phyloP scores from a whole-genome alignment of 2,113 vertebrate species.

The Phyllostomus discolor region DNA sequence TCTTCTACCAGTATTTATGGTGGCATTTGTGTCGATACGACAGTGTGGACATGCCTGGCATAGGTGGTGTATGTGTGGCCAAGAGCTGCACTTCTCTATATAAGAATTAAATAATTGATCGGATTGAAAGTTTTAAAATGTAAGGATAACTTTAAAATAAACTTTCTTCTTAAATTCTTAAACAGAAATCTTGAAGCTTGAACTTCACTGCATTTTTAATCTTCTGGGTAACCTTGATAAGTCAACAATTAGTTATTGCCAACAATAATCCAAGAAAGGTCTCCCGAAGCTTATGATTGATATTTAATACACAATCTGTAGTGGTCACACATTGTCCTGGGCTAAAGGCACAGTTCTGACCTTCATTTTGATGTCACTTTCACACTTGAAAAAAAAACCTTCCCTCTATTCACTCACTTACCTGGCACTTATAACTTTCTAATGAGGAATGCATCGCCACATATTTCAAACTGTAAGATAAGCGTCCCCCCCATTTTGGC shows the following conservation, averaged over 20 bases:
- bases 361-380: background rate
- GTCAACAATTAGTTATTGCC: background rate
- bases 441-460: background rate
- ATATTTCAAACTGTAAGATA: background rate
- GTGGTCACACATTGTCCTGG: too few species aligned
- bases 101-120: background rate
- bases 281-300: background rate
- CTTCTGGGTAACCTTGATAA: background rate
- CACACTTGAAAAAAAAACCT: background rate
- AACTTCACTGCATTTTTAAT: background rate
- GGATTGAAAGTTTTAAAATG: background rate
- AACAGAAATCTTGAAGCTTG: background rate
- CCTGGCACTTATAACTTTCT: background rate
- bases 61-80: fast-evolving
- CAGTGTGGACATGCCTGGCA: too few species aligned
- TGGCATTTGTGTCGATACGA: background rate
- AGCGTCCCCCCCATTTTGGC: background rate
- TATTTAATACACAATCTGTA: background rate
- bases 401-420: background rate
- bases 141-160: background rate
- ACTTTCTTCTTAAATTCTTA: background rate
- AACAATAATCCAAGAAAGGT: background rate
- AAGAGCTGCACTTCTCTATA: background rate
- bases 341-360: background rate
- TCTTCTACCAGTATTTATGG: background rate